Evolutionary conservation across 2,113 vertebrate species (phyloP).

Genomic region (Rhineura floridana): DNA sequence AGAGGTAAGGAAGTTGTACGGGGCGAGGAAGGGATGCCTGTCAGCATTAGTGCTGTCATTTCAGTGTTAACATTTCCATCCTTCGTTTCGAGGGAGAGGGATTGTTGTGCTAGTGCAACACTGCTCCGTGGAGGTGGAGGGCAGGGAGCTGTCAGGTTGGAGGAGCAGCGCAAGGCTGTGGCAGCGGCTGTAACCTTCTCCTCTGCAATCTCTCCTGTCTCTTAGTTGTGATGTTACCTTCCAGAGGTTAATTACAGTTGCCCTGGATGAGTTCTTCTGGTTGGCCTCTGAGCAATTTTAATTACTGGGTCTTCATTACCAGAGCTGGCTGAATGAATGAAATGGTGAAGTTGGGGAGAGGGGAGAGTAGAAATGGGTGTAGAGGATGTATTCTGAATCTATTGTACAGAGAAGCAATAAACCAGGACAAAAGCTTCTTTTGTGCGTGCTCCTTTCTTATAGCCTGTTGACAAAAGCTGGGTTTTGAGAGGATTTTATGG

Average conservation of each 20-base stretch:
- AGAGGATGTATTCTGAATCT: slow-evolving; percentile 41
- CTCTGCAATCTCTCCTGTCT: slow-evolving; percentile 29
- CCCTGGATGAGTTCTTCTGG: slow-evolving; percentile 45
- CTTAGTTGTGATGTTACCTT: slow-evolving; percentile 56
- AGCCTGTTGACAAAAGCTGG: slow-evolving; percentile 46
- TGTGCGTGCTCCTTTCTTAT: slow-evolving; percentile 63
- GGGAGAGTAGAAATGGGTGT: slow-evolving; percentile 35
- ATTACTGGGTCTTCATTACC: slow-evolving; percentile 61
- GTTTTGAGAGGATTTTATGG: slow-evolving; percentile 61
- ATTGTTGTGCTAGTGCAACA: background rate
- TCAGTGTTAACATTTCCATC: background rate
- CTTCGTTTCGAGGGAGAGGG: slow-evolving; percentile 24
- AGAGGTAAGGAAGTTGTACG: fast-evolving
- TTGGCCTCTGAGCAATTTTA: slow-evolving; percentile 67
- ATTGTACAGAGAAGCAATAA: slow-evolving; percentile 46
- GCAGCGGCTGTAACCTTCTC: slow-evolving; percentile 38
- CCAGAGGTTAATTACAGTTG: slow-evolving; percentile 73
- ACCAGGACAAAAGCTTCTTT: slow-evolving; percentile 54
- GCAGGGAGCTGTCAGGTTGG: slow-evolving; percentile 27
- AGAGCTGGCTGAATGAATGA: slow-evolving; percentile 43
- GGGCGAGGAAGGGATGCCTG: slow-evolving; percentile 2
- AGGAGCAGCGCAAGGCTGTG: slow-evolving; percentile 9
- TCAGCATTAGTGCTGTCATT: background rate
- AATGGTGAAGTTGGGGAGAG: background rate
- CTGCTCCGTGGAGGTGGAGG: slow-evolving; percentile 31